phyloP scores from a whole-genome alignment of 1,140 invertebrate genomes.

The Drosophila hydei region DNA sequence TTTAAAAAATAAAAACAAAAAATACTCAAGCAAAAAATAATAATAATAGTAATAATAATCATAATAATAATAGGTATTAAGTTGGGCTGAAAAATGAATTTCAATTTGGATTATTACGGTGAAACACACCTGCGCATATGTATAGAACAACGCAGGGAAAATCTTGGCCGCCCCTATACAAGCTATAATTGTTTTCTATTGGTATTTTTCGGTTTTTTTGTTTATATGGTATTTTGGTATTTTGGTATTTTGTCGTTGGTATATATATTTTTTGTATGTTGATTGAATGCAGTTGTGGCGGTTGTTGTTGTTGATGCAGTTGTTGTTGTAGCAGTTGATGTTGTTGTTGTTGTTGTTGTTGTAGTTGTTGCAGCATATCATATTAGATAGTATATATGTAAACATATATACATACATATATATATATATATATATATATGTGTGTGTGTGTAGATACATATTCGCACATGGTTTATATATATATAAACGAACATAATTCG shows the following conservation, averaged over 20 bases:
- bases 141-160: slow-evolving; percentile 80
- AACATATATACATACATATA: slow-evolving; percentile 25
- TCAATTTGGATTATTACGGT: slow-evolving; percentile 41
- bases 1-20: slow-evolving; percentile 8
- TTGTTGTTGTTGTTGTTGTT: slow-evolving; percentile 39
- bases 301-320: slow-evolving; percentile 23
- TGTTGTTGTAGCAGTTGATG: slow-evolving; percentile 31
- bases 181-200: slow-evolving; percentile 25
- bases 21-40: slow-evolving; percentile 29
- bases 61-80: slow-evolving; percentile 34
- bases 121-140: slow-evolving; percentile 83
- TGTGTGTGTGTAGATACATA: too few relatives aligned
- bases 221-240: slow-evolving; percentile 29
- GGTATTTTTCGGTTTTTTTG: too few relatives aligned
- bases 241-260: slow-evolving; percentile 22
- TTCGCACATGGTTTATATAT: slow-evolving; percentile 19
- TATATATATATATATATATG: slow-evolving; percentile 23
- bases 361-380: slow-evolving; percentile 32
- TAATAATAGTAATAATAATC: slow-evolving; percentile 29
- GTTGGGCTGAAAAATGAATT: slow-evolving; percentile 42
- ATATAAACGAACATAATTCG: slow-evolving; percentile 28
- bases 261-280: slow-evolving; percentile 23
- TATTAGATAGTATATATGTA: slow-evolving; percentile 27
- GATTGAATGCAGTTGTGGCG: too few relatives aligned
- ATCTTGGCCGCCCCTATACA: slow-evolving; percentile 58